Conservation (phyloP, 2,888 invertebrate genomes). For the Andrena bicolor region DNA sequence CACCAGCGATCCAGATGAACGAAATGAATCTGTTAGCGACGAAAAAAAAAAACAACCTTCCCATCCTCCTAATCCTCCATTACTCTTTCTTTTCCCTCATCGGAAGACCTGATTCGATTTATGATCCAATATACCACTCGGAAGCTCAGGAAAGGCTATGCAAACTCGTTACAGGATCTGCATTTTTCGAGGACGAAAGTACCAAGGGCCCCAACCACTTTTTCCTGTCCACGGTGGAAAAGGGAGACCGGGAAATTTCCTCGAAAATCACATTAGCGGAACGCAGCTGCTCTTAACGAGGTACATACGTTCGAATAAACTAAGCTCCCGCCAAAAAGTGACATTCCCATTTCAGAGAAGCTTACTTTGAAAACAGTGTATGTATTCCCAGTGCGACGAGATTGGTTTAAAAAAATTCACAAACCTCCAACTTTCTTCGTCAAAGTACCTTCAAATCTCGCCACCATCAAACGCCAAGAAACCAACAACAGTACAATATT, state of each 20-base stretch:
- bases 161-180: neutral
- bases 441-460: no score
- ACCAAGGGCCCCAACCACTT: neutral
- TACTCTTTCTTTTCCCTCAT: neutral
- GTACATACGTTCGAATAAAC: no score
- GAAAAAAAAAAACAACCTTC: neutral
- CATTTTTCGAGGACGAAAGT: slow-evolving; percentile 2
- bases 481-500: no score
- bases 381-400: no score
- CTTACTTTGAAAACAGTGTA: no score
- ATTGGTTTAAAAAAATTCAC: no score
- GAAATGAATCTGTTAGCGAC: neutral
- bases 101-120: neutral
- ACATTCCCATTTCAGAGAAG: no score
- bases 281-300: neutral
- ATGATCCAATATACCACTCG: neutral
- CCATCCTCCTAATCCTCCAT: neutral
- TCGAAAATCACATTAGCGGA: neutral
- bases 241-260: neutral
- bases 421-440: no score
- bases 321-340: no score
- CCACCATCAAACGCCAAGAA: no score
- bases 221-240: neutral
- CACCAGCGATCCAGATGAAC: slow-evolving; percentile 1
- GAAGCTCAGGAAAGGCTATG: neutral